These are phyloP conservation scores for Choloepus didactylus DNA, from an alignment of 2,797 vertebrate species.

Conservation along the genomic window DNA sequence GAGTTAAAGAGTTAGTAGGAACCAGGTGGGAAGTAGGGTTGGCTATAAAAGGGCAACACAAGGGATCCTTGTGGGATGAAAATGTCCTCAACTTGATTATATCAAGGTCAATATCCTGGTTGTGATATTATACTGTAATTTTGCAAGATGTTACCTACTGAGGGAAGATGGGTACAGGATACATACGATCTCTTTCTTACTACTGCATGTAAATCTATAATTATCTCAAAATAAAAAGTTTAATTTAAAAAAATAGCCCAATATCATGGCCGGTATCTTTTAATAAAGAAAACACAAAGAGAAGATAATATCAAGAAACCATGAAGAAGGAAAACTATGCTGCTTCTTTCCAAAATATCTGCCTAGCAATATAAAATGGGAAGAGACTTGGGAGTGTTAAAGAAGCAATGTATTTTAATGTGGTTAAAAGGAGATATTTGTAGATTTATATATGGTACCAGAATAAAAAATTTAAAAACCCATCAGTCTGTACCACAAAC, in stretches of 20 bases:
- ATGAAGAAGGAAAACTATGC: not conserved
- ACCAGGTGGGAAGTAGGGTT: not conserved
- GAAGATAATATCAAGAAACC: not conserved
- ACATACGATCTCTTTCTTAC: not conserved
- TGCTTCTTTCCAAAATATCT: not conserved
- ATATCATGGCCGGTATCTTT: not conserved
- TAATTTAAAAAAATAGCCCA: not conserved
- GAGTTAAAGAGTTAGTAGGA: not conserved
- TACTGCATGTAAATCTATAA: not conserved
- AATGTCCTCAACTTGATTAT: not conserved
- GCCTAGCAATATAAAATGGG: not conserved
- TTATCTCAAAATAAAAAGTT: constrained; percentile 12
- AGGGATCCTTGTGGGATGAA: not conserved
- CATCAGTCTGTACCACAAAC: no score
- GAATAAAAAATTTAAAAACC: no score
- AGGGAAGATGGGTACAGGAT: not conserved
- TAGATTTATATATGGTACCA: no score
- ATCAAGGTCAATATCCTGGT: not conserved
- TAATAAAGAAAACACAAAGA: not conserved
- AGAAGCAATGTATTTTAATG: not conserved
- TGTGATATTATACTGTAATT: not conserved
- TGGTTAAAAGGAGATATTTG: no score
- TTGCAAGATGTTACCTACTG: not conserved
- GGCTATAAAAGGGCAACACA: not conserved
- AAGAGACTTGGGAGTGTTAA: not conserved